Evolutionary conservation across 2,797 vertebrate genomes (phyloP).

Genomic region (Gymnodraco acuticeps): DNA sequence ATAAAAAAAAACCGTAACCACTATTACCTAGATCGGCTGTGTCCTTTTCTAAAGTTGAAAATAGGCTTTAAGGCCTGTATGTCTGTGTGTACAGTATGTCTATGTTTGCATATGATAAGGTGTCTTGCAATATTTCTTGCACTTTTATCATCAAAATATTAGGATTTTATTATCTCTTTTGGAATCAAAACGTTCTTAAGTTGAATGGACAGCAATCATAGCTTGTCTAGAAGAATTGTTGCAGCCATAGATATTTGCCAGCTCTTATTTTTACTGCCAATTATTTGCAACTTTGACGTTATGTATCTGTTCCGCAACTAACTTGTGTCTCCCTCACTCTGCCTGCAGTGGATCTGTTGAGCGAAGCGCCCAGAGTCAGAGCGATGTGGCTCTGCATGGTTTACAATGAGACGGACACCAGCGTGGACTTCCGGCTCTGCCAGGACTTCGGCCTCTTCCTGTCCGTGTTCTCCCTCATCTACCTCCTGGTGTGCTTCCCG

Average conservation of each 20-base stretch:
- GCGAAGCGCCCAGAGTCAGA: slow-evolving; percentile 72
- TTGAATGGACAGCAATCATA: slow-evolving; percentile 26
- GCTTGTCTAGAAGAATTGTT: neutral
- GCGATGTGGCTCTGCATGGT: slow-evolving; percentile 96
- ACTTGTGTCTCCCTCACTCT: slow-evolving; percentile 38
- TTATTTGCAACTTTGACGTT: neutral
- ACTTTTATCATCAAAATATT: slow-evolving; percentile 35
- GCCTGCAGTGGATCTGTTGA: slow-evolving; percentile 85
- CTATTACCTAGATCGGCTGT: slow-evolving; percentile 10
- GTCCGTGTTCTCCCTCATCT: slow-evolving; percentile 92
- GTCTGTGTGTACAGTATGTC: neutral
- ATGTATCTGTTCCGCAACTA: neutral
- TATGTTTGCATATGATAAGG: slow-evolving; percentile 30
- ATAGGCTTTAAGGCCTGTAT: slow-evolving; percentile 21
- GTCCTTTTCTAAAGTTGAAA: slow-evolving; percentile 10
- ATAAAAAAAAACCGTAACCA: slow-evolving; percentile 10
- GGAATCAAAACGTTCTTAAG: slow-evolving; percentile 63
- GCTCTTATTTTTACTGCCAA: neutral
- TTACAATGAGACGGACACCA: slow-evolving; percentile 88
- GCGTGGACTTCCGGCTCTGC: slow-evolving; percentile 89
- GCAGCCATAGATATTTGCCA: no score
- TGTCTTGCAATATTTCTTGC: slow-evolving; percentile 48
- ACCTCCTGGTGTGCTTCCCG: slow-evolving; percentile 94
- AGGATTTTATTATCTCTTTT: slow-evolving; percentile 46
- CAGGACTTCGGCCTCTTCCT: slow-evolving; percentile 93